A percentile compares a stretch with the other conserved stretches of the same genome.
These are phyloP conservation scores for Anabacerthia variegaticeps DNA, from an alignment of 2,797 vertebrate species.

Conservation along the genomic window DNA sequence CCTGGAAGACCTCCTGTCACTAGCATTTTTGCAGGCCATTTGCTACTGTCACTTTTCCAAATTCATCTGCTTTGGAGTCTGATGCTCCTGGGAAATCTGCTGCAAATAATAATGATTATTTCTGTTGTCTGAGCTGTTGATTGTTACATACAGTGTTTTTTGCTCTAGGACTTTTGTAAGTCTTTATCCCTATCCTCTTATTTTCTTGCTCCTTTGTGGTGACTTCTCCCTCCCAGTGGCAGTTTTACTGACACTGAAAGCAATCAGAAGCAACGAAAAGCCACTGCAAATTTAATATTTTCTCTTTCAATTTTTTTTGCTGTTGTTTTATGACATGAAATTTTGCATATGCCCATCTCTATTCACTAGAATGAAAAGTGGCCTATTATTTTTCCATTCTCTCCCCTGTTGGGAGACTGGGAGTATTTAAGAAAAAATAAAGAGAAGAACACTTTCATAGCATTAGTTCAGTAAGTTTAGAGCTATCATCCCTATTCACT, in stretches of 20 bases:
- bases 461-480: background rate
- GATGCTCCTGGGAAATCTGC: background rate
- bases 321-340: background rate
- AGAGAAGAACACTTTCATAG: background rate
- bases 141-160: background rate
- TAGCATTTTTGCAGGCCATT: background rate
- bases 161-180: background rate
- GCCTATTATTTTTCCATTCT: background rate
- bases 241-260: background rate
- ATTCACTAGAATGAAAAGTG: background rate
- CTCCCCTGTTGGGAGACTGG: background rate
- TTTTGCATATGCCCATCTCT: background rate
- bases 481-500: background rate
- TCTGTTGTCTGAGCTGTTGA: background rate
- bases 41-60: slow-evolving; percentile 10
- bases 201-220: background rate
- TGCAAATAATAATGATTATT: background rate
- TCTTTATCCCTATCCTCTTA: background rate
- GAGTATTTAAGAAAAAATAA: background rate
- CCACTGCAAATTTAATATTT: background rate
- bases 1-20: background rate
- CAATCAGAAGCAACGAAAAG: background rate
- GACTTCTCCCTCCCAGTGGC: background rate
- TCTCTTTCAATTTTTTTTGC: background rate
- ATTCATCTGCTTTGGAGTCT: background rate